Base-by-base conservation (phyloP, 2,113 vertebrate species). In the Butastur rufipennis region DNA sequence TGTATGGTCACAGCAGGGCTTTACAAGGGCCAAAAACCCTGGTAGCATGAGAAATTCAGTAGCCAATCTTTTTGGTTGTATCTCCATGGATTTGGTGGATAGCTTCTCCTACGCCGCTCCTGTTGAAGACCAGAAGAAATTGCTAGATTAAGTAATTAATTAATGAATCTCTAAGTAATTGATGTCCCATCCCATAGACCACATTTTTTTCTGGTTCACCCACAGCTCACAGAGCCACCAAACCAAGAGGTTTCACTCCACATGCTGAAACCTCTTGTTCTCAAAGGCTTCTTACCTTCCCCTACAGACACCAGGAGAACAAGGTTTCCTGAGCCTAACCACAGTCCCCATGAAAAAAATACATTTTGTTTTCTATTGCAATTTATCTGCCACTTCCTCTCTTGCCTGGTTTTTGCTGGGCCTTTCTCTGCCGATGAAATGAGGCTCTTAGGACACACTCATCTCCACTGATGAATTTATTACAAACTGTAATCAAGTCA, bases 1-100 rank as follows among this genome's bases (percentile, higher is more conserved):
- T 55, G 5, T 6, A 11, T 27, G 67, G 15, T 9, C 42, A 5
- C 8, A 6, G 42, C 53, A 52, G 75, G 45, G 56, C 40, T 61
- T 91, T 47, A 21, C 23, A 38, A 43, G 20, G 15, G 13, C 13
- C 74, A 62, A 43, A 50, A 31, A 0, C 11, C 21, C 62, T 71
- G 23, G 34, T 6, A n/a, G 5, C 3, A 2, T 7, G 29, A 34
- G 3, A 3, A 66, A 36, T 55, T 56, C 9, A 1, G 2, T 19
- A 77, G 31, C 42, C 27, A 45, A 1, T 25, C 20, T 10, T 48
- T 63, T 59, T 11, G 26, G 26, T 56, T 74, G 8, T 56, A 13
- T 53, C 27, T 48, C 36, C 32, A 3, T 25, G 7, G 50, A 23
- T 26, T n/a, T 71, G 77, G 55, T 10, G n/a, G 10, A n/a, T 42